Percentiles rank a stretch among this genome's conserved stretches.
Conservation (phyloP, 1,140 invertebrate genomes). For the Drosophila ironensis region DNA sequence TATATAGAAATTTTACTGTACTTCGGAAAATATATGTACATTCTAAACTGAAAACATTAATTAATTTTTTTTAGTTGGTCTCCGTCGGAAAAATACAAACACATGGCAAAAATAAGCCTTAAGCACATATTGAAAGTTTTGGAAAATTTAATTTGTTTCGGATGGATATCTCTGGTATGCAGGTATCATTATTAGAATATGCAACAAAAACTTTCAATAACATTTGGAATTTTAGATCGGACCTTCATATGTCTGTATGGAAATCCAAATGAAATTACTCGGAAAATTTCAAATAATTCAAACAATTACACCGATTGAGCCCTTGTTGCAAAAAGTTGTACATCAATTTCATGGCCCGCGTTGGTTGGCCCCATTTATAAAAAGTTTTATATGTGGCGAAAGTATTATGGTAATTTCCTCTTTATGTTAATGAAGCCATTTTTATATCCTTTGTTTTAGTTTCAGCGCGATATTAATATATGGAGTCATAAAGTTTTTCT, state of each 20-base stretch:
- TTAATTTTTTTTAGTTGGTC: conserved; percentile 57
- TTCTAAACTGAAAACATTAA: too few relatives aligned
- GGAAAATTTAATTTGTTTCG: conserved; percentile 46
- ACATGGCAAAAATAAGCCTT: conserved; percentile 59
- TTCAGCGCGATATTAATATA: conserved; percentile 92
- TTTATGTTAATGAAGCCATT: not conserved
- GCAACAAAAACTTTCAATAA: not conserved
- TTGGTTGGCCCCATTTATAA: conserved; percentile 86
- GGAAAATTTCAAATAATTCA: conserved; percentile 89
- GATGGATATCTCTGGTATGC: conserved; percentile 57
- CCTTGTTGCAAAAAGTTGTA: conserved; percentile 89
- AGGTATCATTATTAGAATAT: conserved; percentile 33
- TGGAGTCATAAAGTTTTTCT: conserved; percentile 94
- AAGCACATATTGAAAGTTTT: conserved; percentile 54
- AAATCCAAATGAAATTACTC: conserved; percentile 85
- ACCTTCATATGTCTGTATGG: conserved; percentile 89
- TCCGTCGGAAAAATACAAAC: conserved; percentile 25
- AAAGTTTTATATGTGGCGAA: conserved; percentile 87
- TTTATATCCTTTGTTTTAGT: conserved; percentile 83
- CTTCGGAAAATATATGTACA: too few relatives aligned
- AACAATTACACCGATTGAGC: conserved; percentile 90
- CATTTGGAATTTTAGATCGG: conserved; percentile 85
- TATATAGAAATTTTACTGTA: too few relatives aligned
- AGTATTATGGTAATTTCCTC: conserved; percentile 87
- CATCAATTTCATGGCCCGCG: conserved; percentile 88